These are phyloP conservation scores for Leptinotarsa texana DNA, from an alignment of 1,140 invertebrate genomes.

Conservation along the genomic window DNA sequence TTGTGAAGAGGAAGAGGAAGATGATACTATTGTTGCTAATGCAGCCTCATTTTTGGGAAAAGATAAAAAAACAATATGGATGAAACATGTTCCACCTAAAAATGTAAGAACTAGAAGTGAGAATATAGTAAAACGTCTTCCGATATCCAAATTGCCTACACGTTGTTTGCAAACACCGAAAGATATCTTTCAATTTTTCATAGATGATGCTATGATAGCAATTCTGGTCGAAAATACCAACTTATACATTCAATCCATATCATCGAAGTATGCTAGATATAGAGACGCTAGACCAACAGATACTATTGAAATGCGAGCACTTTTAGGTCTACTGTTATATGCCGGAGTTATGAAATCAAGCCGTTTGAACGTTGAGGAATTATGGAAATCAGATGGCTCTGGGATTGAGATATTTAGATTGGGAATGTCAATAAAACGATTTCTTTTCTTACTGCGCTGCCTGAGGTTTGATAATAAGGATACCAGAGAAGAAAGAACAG, in stretches of 20 bases:
- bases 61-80: slow-evolving; percentile 13
- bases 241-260: neutral
- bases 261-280: neutral
- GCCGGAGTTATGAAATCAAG: slow-evolving; percentile 42
- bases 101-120: slow-evolving; percentile 7
- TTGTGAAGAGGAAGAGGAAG: slow-evolving; percentile 1
- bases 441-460: slow-evolving; percentile 43
- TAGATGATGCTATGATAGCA: neutral
- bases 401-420: slow-evolving; percentile 42
- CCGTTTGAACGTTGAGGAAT: slow-evolving; percentile 43
- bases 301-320: slow-evolving; percentile 30
- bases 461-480: slow-evolving; percentile 49
- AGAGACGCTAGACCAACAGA: slow-evolving; percentile 8
- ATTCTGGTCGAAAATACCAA: slow-evolving; percentile 10
- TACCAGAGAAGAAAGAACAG: slow-evolving; percentile 44
- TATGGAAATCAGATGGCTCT: slow-evolving; percentile 44
- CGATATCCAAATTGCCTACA: neutral
- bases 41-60: slow-evolving; percentile 9
- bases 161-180: neutral
- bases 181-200: slow-evolving; percentile 4
- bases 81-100: neutral
- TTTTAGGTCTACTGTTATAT: slow-evolving; percentile 38
- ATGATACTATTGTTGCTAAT: neutral
- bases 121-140: slow-evolving; percentile 11
- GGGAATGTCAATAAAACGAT: slow-evolving; percentile 45